These are phyloP conservation scores for Spinus olivaceus DNA, from an alignment of 2,797 vertebrate genomes.

Conservation along the genomic window DNA sequence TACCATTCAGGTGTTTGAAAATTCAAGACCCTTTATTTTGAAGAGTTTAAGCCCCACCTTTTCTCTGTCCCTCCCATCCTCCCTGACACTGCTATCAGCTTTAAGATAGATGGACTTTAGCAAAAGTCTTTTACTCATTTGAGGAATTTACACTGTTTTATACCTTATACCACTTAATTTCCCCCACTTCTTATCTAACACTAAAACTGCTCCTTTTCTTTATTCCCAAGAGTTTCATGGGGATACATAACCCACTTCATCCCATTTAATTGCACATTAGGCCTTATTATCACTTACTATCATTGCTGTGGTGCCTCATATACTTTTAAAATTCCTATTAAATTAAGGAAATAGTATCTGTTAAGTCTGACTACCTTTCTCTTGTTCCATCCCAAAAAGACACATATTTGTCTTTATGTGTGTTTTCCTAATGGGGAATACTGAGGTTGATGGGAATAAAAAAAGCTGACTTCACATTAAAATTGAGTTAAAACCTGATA, in stretches of 20 bases:
- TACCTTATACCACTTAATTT: background rate
- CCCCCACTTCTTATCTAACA: background rate
- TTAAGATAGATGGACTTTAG: background rate
- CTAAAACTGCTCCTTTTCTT: background rate
- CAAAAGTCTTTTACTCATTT: background rate
- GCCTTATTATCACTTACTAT: background rate
- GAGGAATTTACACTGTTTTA: background rate
- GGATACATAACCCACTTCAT: background rate
- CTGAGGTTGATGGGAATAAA: background rate
- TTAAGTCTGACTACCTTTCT: background rate
- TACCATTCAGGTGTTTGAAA: background rate
- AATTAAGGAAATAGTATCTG: background rate
- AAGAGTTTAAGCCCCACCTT: background rate
- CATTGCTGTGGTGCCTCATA: background rate
- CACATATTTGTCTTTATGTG: background rate
- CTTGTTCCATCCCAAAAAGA: background rate
- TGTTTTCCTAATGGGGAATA: background rate
- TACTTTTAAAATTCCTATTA: background rate
- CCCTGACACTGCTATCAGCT: background rate
- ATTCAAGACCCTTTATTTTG: background rate
- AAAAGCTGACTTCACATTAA: background rate
- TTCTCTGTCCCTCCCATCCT: fast-evolving
- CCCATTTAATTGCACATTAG: background rate
- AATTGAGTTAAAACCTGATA: background rate
- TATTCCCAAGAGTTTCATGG: background rate